These are phyloP conservation scores for Oryzias dopingdopingensis DNA, from an alignment of 2,797 vertebrate genomes.

Conservation along the genomic window DNA sequence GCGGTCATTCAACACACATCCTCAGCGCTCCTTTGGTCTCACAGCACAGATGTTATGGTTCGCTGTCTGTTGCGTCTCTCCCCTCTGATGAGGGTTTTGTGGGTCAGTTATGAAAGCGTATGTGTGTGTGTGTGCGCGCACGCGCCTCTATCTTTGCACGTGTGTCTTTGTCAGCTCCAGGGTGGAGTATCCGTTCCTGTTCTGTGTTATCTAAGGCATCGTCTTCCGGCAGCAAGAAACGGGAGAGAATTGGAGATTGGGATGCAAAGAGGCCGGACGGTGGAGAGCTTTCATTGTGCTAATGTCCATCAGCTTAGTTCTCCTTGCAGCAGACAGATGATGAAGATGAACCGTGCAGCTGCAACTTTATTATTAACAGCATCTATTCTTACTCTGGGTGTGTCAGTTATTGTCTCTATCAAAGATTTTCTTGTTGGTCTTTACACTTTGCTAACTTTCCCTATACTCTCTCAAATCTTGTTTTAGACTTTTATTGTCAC, in stretches of 20 bases:
- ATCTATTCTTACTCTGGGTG: conserved; percentile 62
- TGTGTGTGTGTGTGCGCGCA: conserved; percentile 3
- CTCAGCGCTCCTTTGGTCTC: background rate
- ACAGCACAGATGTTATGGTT: no score
- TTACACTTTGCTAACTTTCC: background rate
- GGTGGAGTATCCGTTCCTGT: conserved; percentile 56
- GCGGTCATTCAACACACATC: background rate
- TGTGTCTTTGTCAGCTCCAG: conserved; percentile 46
- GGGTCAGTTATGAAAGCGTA: conserved; percentile 25
- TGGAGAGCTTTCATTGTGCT: conserved; percentile 26
- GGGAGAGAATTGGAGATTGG: conserved; percentile 27
- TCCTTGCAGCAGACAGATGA: conserved; percentile 47
- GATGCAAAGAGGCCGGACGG: conserved; percentile 23
- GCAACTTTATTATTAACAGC: conserved; percentile 19
- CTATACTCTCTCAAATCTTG: background rate
- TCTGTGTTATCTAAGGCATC: conserved; percentile 53
- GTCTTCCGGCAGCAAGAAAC: conserved; percentile 34
- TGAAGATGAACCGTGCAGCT: conserved; percentile 40
- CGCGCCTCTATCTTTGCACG: conserved; percentile 11
- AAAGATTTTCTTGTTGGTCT: conserved; percentile 19
- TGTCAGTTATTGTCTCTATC: conserved; percentile 28
- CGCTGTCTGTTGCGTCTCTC: conserved; percentile 17
- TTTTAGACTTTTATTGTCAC: no score
- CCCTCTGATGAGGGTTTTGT: conserved; percentile 27
- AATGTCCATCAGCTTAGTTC: conserved; percentile 23